These are phyloP conservation scores for Daubentonia madagascariensis DNA, from an alignment of 2,113 vertebrate genomes.

Conservation along the genomic window DNA sequence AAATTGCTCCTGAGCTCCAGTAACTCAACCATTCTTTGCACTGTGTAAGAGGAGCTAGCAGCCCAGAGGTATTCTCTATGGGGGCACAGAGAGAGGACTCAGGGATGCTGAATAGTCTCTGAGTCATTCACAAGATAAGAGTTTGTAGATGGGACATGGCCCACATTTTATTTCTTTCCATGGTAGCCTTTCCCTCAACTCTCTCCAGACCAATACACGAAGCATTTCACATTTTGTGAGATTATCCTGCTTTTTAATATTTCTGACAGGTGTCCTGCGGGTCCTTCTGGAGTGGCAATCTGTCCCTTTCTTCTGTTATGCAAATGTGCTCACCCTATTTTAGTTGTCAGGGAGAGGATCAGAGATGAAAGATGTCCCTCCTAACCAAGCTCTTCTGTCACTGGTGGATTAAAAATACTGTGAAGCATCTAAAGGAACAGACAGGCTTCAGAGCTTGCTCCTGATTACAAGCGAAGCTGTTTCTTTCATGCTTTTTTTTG, in stretches of 20 bases:
- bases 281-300: conserved; percentile 70
- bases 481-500: background rate
- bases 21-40: background rate
- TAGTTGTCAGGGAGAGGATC: conserved; percentile 52
- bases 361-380: conserved; percentile 69
- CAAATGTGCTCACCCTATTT: conserved; percentile 68
- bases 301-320: conserved; percentile 72
- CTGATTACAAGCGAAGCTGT: background rate
- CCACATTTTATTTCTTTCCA: background rate
- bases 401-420: conserved; percentile 38
- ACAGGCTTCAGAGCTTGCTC: conserved; percentile 17
- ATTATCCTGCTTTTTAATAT: conserved; percentile 36
- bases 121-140: background rate
- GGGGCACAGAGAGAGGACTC: background rate
- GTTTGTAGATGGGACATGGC: background rate
- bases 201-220: background rate
- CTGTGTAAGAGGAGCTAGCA: background rate
- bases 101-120: background rate
- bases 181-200: background rate
- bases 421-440: conserved; percentile 46
- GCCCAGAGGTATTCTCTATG: background rate
- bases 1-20: background rate
- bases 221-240: conserved; percentile 15
- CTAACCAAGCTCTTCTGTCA: conserved; percentile 52
- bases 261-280: conserved; percentile 67